Evolutionary conservation across 1,140 invertebrate species (phyloP), one percentile per base, ranked within the genome.

Genomic region (Sipha flava): DNA sequence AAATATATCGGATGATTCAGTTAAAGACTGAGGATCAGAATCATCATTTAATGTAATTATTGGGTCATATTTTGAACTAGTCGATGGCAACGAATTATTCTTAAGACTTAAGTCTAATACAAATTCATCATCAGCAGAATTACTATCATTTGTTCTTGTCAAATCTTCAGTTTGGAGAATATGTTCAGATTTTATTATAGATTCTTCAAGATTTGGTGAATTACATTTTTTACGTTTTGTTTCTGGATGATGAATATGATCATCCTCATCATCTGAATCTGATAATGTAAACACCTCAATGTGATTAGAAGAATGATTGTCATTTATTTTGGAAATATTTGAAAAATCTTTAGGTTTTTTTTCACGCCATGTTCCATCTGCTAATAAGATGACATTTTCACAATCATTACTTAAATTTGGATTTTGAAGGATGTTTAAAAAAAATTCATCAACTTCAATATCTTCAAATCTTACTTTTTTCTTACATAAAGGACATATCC

Each of bases 401-500:
- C 73, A 59, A 7, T 77, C 73, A 31, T 59, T 16, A 43, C 34
- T 57, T 29, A 77, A 37, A 23, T 59, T 18, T 40, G 52, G 34
- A 77, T 37, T 77, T 77, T 77, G n/a, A 57, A 77, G 29, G 21
- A 77, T 59, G 18, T 57, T 37, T 57, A 77, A 43, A 54, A 77
- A 77, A 77, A 77, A 77, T n/a, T 54, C 73, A 59, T 77, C 73
- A 23, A 77, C 37, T 59, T 77, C 73, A 29, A 77, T 57, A 10
- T 77, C 26, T 40, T 77, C 73, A 59, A 59, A 77, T 9, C 23
- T 57, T 23, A 59, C 6, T 59, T 59, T 77, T 84, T 95, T 95
- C 85, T 98, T 95, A 88, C 97, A 99, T 7, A 99, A 95, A 3
- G 97, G 97, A 88, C 98, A 99, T 81, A 93, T 91, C 97, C 98